These are phyloP conservation scores for Mesorhabditis spiculigera DNA, from an alignment of 2,888 invertebrate genomes.

Conservation along the genomic window DNA sequence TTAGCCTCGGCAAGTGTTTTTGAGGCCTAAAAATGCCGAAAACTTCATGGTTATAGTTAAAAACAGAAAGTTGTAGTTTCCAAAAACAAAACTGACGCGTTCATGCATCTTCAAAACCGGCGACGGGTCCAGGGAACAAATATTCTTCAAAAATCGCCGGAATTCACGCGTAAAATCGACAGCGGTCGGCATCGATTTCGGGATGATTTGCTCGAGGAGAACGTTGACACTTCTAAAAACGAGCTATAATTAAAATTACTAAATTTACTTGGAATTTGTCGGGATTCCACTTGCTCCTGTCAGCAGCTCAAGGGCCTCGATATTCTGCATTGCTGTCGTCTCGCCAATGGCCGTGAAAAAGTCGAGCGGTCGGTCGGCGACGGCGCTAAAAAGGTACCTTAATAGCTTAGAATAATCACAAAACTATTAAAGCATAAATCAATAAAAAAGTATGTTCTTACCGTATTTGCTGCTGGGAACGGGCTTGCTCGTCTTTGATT, in stretches of 20 bases:
- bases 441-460: background rate
- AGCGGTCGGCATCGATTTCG: background rate
- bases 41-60: background rate
- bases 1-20: background rate
- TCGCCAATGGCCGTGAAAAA: background rate
- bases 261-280: background rate
- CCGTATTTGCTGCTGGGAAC: background rate
- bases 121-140: background rate
- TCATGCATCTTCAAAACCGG: too few species aligned
- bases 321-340: constrained; percentile 1
- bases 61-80: too few species aligned
- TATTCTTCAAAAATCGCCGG: background rate
- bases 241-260: background rate
- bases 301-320: constrained; percentile 5
- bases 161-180: background rate
- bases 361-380: background rate
- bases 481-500: background rate
- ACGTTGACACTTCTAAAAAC: background rate
- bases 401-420: background rate
- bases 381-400: background rate
- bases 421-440: background rate
- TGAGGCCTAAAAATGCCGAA: background rate
- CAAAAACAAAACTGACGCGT: too few species aligned
- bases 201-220: background rate
- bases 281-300: background rate